phyloP scores from a whole-genome alignment of 2,113 vertebrate genomes.

The Catharus fuscescens region DNA sequence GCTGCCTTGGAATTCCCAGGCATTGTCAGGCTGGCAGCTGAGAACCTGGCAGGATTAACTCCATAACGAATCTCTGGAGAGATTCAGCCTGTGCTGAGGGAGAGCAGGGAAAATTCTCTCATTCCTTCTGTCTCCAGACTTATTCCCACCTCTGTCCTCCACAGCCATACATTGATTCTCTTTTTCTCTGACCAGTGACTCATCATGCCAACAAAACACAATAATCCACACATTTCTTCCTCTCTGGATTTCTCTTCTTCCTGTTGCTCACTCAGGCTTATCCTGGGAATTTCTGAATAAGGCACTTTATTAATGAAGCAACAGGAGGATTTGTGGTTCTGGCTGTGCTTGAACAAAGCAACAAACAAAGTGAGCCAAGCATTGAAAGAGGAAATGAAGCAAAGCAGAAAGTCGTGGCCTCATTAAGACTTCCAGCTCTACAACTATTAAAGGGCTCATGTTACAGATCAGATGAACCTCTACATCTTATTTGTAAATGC shows the following conservation, averaged over 20 bases:
- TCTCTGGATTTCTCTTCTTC: not conserved
- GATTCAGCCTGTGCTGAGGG: not conserved
- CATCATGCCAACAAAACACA: not conserved
- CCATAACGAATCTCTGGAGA: not conserved
- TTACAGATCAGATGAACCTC: conserved; percentile 16
- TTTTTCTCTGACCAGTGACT: not conserved
- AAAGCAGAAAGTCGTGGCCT: not conserved
- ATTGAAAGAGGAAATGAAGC: not conserved
- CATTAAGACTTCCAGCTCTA: conserved; percentile 7
- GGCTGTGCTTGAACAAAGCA: not conserved
- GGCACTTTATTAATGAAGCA: not conserved
- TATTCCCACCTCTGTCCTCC: not conserved
- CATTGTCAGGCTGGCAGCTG: not conserved
- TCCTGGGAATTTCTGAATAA: not conserved
- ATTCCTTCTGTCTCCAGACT: not conserved
- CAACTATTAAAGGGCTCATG: not conserved
- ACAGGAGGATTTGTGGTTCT: not conserved
- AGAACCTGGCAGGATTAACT: not conserved
- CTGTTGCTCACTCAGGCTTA: not conserved
- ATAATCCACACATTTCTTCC: not conserved
- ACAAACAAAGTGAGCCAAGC: not conserved
- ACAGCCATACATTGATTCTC: not conserved
- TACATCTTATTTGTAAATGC: conserved; percentile 32
- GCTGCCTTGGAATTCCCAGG: not conserved
- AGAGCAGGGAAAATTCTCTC: not conserved